phyloP scores from a whole-genome alignment of 2,113 vertebrate species.

The Thalassoma bifasciatum region DNA sequence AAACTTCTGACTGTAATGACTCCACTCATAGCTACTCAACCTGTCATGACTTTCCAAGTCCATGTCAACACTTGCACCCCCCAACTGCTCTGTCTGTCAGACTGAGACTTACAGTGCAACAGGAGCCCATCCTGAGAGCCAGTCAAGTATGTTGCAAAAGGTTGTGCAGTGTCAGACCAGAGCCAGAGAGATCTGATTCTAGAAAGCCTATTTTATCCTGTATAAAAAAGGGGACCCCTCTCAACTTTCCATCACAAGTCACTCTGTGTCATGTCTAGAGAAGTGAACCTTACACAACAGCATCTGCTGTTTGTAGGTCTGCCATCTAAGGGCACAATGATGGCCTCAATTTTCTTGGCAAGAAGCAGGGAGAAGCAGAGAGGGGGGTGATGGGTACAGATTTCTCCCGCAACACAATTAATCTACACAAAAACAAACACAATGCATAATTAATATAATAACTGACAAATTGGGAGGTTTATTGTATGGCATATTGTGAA shows the following conservation, averaged over 20 bases:
- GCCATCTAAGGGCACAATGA: conserved; percentile 12
- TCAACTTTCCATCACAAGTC: conserved; percentile 44
- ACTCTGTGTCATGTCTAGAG: conserved; percentile 31
- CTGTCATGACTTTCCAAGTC: neutral
- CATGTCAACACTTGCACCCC: neutral
- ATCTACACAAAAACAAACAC: conserved; percentile 9
- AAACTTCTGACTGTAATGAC: neutral
- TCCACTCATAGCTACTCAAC: neutral
- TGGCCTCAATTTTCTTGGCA: conserved; percentile 42
- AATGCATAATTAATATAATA: conserved; percentile 14
- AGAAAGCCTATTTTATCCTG: conserved; percentile 42
- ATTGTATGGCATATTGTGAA: conserved; percentile 1
- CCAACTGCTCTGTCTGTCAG: neutral
- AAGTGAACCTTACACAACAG: conserved; percentile 30
- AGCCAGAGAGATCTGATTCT: conserved; percentile 46
- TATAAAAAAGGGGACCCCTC: conserved; percentile 33
- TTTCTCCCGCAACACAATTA: conserved; percentile 4
- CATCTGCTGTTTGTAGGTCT: conserved; percentile 34
- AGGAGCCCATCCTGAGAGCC: conserved; percentile 31
- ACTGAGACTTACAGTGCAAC: conserved; percentile 19
- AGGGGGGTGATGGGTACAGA: neutral
- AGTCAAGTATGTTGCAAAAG: conserved; percentile 54
- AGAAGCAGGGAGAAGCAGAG: neutral
- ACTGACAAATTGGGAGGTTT: neutral
- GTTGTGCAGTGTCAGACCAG: conserved; percentile 34